Base-by-base conservation (phyloP, 2,888 invertebrate species). In the Herminia tarsipennalis region DNA sequence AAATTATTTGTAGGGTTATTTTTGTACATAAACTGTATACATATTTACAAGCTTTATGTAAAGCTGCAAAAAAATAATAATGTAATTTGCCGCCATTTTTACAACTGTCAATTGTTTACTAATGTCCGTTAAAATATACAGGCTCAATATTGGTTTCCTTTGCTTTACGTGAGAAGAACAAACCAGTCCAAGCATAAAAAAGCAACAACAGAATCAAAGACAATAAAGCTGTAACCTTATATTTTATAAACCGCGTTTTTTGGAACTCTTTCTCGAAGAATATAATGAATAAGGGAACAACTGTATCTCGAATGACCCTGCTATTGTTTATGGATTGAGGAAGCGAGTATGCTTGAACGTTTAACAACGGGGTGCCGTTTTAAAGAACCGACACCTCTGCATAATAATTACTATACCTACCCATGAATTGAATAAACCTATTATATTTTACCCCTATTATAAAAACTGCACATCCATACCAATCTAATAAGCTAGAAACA, bases 311-410 rank as follows among this genome's bases (percentile, higher is more conserved):
- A 62, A 61, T 65, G 58, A 68, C 44, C 49, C 45, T 32, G 33
- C 52, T 47, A 52, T 67, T 67, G 68, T 70, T 50, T 66, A 67
- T 38, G 36, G 12, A 17, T 17, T 18, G 37, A 46, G 40, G 51
- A 44, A 70, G 48, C 34, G 8, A 35, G 22, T 28, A 25, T 33
- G 41, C 32, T 27, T 21, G 16, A 34, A 33, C 37, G 45, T 49
- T 22, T 24, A 21, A 68, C 68, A 64, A 64, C 46, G 34, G 51
- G 55, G 48, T 48, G 34, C 33, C 39, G 27, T 35, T 32, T 45
- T 46, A 28, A 47, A 24, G 22, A 40, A 29, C 30, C 14, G 41
- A 38, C 37, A 32, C 34, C 42, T 48, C 38, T 36, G 14, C 38
- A 25, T 32, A 36, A 25, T 32, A 36, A 41, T 52, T 41, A 24